These are phyloP conservation scores for Dromococcyx pavoninus DNA, from an alignment of 2,797 vertebrate species.

Conservation along the genomic window DNA sequence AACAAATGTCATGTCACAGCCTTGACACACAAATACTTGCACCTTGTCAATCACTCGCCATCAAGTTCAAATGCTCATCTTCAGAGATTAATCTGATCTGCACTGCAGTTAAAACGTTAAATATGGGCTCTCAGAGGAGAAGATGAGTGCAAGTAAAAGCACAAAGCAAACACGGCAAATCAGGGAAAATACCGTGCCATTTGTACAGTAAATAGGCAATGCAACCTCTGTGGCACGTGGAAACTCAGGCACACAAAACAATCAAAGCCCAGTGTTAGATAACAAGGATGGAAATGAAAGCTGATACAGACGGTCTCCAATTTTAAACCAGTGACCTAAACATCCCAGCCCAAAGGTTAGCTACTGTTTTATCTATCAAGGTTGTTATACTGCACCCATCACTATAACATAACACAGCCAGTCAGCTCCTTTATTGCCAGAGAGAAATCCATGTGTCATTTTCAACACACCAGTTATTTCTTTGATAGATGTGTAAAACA, in stretches of 20 bases:
- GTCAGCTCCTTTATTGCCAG: constrained; percentile 48
- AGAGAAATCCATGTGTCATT: constrained; percentile 52
- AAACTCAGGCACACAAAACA: not conserved
- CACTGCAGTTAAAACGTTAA: constrained; percentile 36
- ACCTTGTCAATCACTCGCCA: constrained; percentile 65
- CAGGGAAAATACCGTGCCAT: constrained; percentile 15
- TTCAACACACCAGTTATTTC: constrained; percentile 48
- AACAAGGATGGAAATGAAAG: not conserved
- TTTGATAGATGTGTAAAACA: constrained; percentile 55
- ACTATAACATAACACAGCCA: constrained; percentile 38
- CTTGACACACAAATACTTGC: constrained; percentile 64
- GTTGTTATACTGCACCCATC: constrained; percentile 44
- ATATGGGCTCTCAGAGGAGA: not conserved
- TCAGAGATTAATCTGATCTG: constrained; percentile 40
- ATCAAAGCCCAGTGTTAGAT: not conserved
- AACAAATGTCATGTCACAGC: constrained; percentile 65
- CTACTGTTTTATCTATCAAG: constrained; percentile 52
- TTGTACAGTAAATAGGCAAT: constrained; percentile 3
- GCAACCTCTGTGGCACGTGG: not conserved
- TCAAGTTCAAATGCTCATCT: constrained; percentile 54
- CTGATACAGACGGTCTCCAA: not conserved
- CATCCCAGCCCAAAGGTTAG: constrained; percentile 24
- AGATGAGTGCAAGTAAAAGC: not conserved
- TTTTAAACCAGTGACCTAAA: constrained; percentile 49
- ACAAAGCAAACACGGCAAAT: constrained; percentile 24